A percentile compares a stretch with the other conserved stretches of the same genome.
phyloP scores from a whole-genome alignment of 2,797 vertebrate genomes.

The Pristis pectinata region DNA sequence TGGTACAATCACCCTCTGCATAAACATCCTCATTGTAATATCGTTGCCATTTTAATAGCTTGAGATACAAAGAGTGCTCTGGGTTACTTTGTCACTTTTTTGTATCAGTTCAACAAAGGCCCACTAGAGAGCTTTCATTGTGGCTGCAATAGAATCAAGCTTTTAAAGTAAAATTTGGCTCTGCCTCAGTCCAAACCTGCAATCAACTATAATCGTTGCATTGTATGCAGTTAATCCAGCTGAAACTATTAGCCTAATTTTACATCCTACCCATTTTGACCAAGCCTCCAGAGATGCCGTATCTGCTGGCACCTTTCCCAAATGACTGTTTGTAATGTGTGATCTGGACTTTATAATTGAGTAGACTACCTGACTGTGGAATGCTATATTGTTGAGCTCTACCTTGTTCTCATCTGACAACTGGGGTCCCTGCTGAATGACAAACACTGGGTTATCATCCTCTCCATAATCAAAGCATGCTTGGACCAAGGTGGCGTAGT shows the following conservation, averaged over 20 bases:
- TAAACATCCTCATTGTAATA: background rate
- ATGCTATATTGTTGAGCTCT: background rate
- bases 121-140: background rate
- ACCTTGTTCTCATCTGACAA: background rate
- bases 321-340: background rate
- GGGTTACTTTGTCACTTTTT: background rate
- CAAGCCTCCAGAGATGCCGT: background rate
- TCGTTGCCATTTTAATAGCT: background rate
- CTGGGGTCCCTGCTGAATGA: background rate
- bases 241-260: conserved; percentile 3
- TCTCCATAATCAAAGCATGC: background rate
- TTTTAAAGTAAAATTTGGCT: background rate
- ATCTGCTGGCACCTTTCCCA: background rate
- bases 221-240: background rate
- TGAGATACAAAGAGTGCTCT: no score
- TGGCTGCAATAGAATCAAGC: background rate
- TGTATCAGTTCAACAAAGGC: background rate
- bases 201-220: background rate
- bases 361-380: background rate
- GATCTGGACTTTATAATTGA: background rate
- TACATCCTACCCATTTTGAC: background rate
- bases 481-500: background rate
- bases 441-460: background rate
- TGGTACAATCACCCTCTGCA: background rate
- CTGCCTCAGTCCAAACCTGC: background rate